Evolutionary conservation across 2,888 invertebrate genomes (phyloP).

Genomic region (Sinotaia quadrata): DNA sequence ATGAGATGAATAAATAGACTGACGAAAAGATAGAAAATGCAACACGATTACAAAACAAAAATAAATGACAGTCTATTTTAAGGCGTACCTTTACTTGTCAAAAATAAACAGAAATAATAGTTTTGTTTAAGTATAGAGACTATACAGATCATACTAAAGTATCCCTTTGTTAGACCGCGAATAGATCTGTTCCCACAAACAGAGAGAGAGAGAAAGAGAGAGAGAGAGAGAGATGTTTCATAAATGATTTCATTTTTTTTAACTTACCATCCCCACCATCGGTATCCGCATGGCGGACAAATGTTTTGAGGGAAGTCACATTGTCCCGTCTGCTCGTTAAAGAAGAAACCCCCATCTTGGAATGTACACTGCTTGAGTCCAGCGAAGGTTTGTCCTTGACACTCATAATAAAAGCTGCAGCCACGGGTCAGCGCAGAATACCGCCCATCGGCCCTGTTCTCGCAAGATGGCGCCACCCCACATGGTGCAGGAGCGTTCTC

Average conservation of each 20-base stretch:
- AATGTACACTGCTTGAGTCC: conserved; percentile 39
- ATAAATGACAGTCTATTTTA: no score
- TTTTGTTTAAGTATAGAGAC: no score
- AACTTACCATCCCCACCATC: conserved; percentile 50
- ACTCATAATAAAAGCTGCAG: conserved; percentile 46
- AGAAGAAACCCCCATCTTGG: conserved; percentile 42
- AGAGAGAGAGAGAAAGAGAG: neutral
- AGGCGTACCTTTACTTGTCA: no score
- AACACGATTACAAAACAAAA: no score
- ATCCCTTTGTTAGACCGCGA: neutral
- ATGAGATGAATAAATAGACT: no score
- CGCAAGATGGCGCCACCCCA: conserved; percentile 32
- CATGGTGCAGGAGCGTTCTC: conserved; percentile 42
- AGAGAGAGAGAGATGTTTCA: neutral
- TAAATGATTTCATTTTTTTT: no score
- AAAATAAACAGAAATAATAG: no score
- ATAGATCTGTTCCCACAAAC: neutral
- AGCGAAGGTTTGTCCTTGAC: conserved; percentile 32
- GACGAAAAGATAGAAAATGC: no score
- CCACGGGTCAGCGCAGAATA: conserved; percentile 39
- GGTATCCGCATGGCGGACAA: conserved; percentile 51
- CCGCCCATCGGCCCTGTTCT: conserved; percentile 35
- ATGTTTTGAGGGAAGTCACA: conserved; percentile 49
- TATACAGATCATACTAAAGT: no score
- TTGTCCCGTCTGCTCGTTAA: conserved; percentile 39